phyloP scores from a whole-genome alignment of 2,113 vertebrate genomes.

The Hystrix brachyura region DNA sequence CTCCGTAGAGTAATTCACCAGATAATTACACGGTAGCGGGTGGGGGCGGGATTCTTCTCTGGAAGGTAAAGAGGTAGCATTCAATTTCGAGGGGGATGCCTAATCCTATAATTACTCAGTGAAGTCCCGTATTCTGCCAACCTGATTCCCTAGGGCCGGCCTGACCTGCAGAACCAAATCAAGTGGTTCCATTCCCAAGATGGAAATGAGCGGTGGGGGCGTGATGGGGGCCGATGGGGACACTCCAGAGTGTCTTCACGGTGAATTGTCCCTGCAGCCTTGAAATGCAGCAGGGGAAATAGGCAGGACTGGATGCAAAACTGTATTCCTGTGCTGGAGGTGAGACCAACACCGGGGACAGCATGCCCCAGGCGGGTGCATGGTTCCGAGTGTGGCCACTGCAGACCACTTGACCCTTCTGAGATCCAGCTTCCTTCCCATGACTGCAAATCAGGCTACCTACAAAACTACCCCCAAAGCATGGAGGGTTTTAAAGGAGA shows the following conservation, averaged over 20 bases:
- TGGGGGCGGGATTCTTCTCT: conserved; percentile 85
- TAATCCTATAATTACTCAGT: conserved; percentile 89
- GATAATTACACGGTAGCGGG: conserved; percentile 88
- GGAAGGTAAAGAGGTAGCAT: conserved; percentile 89
- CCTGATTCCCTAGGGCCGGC: neutral
- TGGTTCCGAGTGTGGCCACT: neutral
- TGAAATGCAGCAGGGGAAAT: neutral
- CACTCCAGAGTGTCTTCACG: neutral
- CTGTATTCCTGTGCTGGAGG: neutral
- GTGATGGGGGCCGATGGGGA: no score
- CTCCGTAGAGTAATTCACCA: conserved; percentile 88
- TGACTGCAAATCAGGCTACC: neutral
- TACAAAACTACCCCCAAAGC: neutral
- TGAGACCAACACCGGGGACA: no score
- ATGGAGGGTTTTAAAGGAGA: neutral
- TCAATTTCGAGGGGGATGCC: conserved; percentile 88
- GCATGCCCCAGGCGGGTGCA: neutral
- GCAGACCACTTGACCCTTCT: neutral
- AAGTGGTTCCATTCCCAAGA: neutral
- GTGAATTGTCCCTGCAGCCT: neutral
- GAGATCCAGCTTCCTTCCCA: neutral
- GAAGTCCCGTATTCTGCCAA: conserved; percentile 83
- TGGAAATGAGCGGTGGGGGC: neutral
- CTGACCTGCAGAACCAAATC: conserved; percentile 53
- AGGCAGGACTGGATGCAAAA: neutral